These are phyloP conservation scores for Folsomia manolachei DNA, from an alignment of 2,888 invertebrate genomes.

Conservation along the genomic window DNA sequence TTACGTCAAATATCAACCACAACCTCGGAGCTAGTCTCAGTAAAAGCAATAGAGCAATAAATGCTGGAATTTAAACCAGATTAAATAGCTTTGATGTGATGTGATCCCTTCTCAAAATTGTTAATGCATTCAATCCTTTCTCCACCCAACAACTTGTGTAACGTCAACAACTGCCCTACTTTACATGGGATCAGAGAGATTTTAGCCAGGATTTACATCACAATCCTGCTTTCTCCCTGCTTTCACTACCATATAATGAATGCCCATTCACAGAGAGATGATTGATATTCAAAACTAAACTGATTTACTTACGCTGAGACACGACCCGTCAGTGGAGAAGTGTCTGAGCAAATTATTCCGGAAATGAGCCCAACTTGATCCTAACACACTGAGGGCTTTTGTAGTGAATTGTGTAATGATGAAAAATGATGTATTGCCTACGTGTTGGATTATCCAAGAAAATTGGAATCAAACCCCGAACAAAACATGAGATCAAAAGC, in stretches of 20 bases:
- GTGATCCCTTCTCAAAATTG: no score
- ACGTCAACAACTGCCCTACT: no score
- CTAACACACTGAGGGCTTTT: neutral
- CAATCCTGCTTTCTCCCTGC: neutral
- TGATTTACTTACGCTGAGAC: neutral
- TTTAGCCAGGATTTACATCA: neutral
- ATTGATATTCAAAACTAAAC: neutral
- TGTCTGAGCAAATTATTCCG: neutral
- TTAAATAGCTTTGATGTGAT: no score
- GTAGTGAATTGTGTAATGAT: neutral
- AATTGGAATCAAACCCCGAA: neutral
- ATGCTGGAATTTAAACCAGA: no score
- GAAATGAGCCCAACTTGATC: neutral
- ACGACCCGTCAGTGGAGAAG: neutral
- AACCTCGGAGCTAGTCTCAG: no score
- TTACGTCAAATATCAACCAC: no score
- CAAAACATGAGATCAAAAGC: no score
- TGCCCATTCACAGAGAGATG: neutral
- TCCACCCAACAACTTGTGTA: no score
- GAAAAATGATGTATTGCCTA: conserved; percentile 1
- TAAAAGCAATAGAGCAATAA: no score
- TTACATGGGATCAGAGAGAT: no score
- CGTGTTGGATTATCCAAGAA: neutral
- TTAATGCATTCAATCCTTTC: no score
- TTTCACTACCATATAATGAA: neutral